Evolutionary conservation across 2,888 invertebrate species (phyloP), one percentile per base, ranked within the genome.

Genomic region (Mantis religiosa): DNA sequence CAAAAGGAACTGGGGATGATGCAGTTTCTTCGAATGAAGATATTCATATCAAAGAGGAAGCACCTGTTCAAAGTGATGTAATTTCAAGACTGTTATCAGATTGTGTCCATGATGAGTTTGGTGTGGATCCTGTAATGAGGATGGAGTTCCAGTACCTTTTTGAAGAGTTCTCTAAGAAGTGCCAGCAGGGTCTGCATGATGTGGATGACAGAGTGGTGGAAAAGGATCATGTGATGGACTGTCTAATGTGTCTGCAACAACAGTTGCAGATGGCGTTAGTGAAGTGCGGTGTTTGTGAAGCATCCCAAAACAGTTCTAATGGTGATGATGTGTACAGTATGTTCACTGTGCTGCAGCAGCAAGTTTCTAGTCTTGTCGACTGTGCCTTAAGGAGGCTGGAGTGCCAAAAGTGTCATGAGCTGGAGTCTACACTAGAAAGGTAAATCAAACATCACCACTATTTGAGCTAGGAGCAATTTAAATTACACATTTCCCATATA

Each of bases 101-200:
- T n/a, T 41, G 82, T 34, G 87, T 30, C 0, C 81, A 82, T 28
- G 91, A 89, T 82, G 54, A 83, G 25, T 83, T 84, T 91, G 93
- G 95, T 92, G 95, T 95, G 15, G 89, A 85, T 71, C 28, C 86
- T 34, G 54, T 41, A 41, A 28, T 89, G 82, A 84, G 85, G 92
- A 95, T 95, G 91, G 96, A 96, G 94, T 96, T 96, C 93, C 94
- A 94, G 91, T 96, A 95, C 93, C 94, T 96, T 91, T 95, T 95
- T 93, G 95, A 95, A 92, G 95, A 95, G 91, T 95, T 95, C 93
- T 94, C 94, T 92, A 94, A 93, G 92, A 95, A 96, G 93, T 96
- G 95, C 93, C 94, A 94, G 92, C 94, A 94, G 93, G 94, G 94
- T 92, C 93, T 94, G 93, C 82, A 27, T 54, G 30, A 84, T 8